Percentiles rank a stretch among this genome's conserved stretches.
Evolutionary conservation across 2,888 invertebrate genomes (phyloP).

Genomic region (Drosophila phalerata): DNA sequence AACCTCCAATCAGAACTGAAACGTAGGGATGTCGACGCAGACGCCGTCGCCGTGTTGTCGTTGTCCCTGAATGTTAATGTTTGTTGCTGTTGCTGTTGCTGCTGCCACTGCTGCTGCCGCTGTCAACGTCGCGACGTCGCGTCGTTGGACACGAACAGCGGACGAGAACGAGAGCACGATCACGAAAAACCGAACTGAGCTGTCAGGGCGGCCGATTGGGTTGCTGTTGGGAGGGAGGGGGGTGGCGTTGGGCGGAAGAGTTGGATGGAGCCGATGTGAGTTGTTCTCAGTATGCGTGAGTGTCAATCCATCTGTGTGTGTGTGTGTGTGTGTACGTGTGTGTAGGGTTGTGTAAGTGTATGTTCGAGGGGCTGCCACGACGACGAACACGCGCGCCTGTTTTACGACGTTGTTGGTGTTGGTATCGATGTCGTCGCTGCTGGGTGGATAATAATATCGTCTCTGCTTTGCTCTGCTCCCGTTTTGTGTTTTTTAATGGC

Average conservation of each 20-base stretch:
- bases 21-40: conserved; percentile 82
- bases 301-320: conserved; percentile 15
- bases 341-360: conserved; percentile 11
- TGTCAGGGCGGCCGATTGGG: conserved; percentile 50
- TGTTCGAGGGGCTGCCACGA: conserved; percentile 63
- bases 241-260: conserved; percentile 57
- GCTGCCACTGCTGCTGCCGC: conserved; percentile 34
- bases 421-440: conserved; percentile 68
- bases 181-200: conserved; percentile 56
- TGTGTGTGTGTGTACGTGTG: conserved; percentile 11
- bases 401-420: conserved; percentile 55
- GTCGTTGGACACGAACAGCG: conserved; percentile 39
- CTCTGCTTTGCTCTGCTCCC: conserved; percentile 59
- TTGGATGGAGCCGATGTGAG: conserved; percentile 54
- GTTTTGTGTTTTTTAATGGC: conserved; percentile 67
- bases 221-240: conserved; percentile 30
- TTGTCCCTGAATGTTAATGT: conserved; percentile 74
- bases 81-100: conserved; percentile 52
- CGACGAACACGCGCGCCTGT: conserved; percentile 72
- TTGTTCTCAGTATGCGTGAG: conserved; percentile 36
- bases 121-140: conserved; percentile 31
- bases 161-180: conserved; percentile 65
- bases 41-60: conserved; percentile 71
- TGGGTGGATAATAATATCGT: conserved; percentile 69
- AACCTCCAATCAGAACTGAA: conserved; percentile 84